Evolutionary conservation across 2,113 vertebrate genomes (phyloP).

Genomic region (Crypturellus undulatus): DNA sequence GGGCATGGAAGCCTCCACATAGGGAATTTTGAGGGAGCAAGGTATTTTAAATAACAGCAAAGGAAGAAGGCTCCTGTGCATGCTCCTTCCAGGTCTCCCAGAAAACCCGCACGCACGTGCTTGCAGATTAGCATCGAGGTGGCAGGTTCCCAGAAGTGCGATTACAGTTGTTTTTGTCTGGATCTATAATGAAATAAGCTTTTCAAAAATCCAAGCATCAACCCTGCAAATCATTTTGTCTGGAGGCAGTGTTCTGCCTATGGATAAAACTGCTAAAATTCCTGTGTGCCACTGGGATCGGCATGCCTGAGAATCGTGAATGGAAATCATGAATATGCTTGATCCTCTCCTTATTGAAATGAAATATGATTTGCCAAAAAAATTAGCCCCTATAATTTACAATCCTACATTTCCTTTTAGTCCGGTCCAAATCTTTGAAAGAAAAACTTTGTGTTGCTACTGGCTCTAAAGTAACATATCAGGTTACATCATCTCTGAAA

Average conservation of each 20-base stretch:
- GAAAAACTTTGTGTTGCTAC: not conserved
- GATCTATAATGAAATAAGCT: not conserved
- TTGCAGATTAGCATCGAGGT: accelerated
- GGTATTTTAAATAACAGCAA: accelerated
- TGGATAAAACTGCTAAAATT: not conserved
- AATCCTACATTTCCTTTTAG: not conserved
- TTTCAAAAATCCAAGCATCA: not conserved
- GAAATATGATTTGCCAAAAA: not conserved
- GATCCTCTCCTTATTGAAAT: not conserved
- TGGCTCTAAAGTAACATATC: accelerated
- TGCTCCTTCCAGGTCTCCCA: accelerated
- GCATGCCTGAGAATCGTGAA: accelerated
- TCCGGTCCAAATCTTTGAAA: not conserved
- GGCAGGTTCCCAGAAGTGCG: not conserved
- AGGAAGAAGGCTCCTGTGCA: accelerated
- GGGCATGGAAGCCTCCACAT: accelerated
- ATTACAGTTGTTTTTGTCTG: not conserved
- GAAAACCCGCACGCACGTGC: accelerated
- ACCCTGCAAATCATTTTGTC: not conserved
- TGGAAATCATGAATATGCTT: not conserved
- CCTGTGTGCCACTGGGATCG: accelerated
- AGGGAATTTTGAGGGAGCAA: accelerated
- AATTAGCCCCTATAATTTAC: not conserved
- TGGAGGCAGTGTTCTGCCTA: not conserved
- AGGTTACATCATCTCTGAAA: not conserved